These are phyloP conservation scores for Pseudocheirus occidentalis DNA, from an alignment of 2,797 vertebrate genomes.

Conservation along the genomic window DNA sequence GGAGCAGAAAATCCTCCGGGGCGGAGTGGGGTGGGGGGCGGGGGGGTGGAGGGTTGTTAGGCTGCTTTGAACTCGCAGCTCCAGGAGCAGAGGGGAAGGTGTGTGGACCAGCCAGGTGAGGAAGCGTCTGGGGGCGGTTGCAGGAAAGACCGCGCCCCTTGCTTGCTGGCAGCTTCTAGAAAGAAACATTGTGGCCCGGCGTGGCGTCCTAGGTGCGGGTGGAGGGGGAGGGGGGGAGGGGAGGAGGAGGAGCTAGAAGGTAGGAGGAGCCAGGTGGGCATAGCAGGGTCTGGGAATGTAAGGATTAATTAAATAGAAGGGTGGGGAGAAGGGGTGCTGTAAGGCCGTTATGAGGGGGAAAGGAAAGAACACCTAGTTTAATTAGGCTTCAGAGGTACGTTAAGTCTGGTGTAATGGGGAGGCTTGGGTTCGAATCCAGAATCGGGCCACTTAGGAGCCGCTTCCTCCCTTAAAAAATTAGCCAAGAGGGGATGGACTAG, in stretches of 20 bases:
- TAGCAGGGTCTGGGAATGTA: neutral
- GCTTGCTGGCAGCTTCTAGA: neutral
- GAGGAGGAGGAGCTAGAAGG: neutral
- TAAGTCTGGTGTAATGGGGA: neutral
- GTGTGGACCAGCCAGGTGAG: neutral
- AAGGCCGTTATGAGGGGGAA: neutral
- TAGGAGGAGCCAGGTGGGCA: neutral
- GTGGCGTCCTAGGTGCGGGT: neutral
- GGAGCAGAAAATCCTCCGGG: neutral
- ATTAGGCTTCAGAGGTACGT: neutral
- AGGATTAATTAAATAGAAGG: neutral
- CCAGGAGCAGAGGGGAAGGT: neutral
- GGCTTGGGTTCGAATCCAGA: neutral
- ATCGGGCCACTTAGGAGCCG: neutral
- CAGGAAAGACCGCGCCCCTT: neutral
- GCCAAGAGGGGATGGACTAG: accelerated
- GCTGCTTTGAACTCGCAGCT: neutral
- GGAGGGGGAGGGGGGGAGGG: neutral
- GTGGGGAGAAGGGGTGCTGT: neutral
- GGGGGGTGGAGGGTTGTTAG: neutral
- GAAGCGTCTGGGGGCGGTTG: neutral
- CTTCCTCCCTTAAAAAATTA: neutral
- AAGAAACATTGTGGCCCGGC: neutral
- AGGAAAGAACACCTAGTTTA: neutral
- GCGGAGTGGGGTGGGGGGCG: no score